phyloP scores from a whole-genome alignment of 2,113 vertebrate genomes.

The Suncus etruscus region DNA sequence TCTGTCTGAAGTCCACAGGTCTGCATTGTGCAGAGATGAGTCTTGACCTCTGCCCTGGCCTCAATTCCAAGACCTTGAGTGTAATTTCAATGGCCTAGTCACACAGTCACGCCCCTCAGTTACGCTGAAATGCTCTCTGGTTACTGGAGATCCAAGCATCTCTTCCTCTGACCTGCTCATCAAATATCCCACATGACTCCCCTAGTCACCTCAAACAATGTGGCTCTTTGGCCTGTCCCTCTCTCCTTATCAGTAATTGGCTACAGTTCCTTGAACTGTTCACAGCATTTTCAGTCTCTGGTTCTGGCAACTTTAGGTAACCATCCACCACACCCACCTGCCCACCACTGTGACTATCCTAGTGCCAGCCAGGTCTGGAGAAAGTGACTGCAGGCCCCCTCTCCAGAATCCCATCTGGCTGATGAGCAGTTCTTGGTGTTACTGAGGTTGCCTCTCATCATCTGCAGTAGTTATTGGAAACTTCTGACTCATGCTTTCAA shows the following conservation, averaged over 20 bases:
- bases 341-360: background rate
- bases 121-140: background rate
- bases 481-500: conserved; percentile 23
- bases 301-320: background rate
- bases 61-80: background rate
- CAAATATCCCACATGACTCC: background rate
- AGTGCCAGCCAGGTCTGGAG: background rate
- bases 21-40: background rate
- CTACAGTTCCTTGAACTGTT: background rate
- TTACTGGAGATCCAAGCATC: background rate
- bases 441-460: background rate
- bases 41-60: conserved; percentile 17
- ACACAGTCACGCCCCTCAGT: background rate
- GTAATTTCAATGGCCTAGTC: background rate
- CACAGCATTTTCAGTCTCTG: background rate
- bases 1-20: background rate
- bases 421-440: background rate
- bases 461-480: background rate
- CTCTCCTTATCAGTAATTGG: background rate
- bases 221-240: background rate
- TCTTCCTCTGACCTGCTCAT: background rate
- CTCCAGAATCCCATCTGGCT: background rate
- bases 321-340: background rate
- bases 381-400: background rate
- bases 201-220: background rate